Evolutionary conservation across 2,888 invertebrate species (phyloP).

Genomic region (Camponotus fellah): DNA sequence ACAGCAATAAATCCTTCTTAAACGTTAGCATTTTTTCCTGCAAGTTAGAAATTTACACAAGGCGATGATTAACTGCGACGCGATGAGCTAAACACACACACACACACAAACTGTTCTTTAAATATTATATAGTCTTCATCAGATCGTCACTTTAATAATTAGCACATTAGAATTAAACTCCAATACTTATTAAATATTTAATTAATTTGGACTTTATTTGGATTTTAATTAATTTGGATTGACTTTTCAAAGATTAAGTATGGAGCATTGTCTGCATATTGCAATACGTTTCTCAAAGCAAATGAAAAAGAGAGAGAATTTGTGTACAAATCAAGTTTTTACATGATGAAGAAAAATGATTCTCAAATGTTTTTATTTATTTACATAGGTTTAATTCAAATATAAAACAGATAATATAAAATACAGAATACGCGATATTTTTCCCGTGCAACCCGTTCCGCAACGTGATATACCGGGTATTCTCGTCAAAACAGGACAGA

Average conservation of each 20-base stretch:
- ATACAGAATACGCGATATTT: slow-evolving; percentile 74
- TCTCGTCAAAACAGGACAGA: slow-evolving; percentile 90
- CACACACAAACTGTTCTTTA: slow-evolving; percentile 4
- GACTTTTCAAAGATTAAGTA: background rate
- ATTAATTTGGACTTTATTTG: background rate
- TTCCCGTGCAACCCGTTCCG: slow-evolving; percentile 92
- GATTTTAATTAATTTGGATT: background rate
- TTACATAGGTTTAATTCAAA: background rate
- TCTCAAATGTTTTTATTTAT: background rate
- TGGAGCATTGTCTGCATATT: background rate
- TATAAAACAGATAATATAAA: background rate
- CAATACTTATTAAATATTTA: background rate
- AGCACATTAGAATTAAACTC: background rate
- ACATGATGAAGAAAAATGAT: background rate
- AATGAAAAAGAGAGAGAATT: background rate
- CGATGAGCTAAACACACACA: background rate
- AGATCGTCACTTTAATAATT: background rate
- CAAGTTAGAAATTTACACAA: slow-evolving; percentile 22
- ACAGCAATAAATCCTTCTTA: slow-evolving; percentile 48
- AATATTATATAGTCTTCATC: background rate
- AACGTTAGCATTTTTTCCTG: slow-evolving; percentile 40
- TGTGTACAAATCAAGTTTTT: background rate
- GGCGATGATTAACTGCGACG: slow-evolving; percentile 23
- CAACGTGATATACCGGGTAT: slow-evolving; percentile 91
- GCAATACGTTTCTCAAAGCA: background rate